Evolutionary conservation across 1,140 invertebrate species (phyloP).

Genomic region (Panulirus ornatus): DNA sequence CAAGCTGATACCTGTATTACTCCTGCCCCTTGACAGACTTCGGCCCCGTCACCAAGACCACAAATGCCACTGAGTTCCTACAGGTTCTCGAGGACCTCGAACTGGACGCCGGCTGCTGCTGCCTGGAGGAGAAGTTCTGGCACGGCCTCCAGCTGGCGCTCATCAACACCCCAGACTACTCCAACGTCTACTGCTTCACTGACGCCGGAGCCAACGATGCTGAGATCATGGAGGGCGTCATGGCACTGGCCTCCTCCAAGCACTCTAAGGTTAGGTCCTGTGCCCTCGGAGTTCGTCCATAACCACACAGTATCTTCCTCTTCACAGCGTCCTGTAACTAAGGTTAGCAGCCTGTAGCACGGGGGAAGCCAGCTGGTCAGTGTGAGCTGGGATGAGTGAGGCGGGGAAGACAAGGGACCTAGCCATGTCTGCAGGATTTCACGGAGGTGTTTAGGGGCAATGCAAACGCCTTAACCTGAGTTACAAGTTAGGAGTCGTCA

Average conservation of each 20-base stretch:
- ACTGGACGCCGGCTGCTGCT: conserved; percentile 25
- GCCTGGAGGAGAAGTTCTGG: conserved; percentile 63
- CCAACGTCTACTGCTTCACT: conserved; percentile 58
- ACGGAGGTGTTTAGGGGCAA: too few species aligned
- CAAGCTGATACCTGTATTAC: too few species aligned
- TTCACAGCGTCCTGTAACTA: neutral
- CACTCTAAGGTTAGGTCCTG: conserved; percentile 20
- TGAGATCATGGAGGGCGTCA: conserved; percentile 50
- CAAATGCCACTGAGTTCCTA: conserved; percentile 36
- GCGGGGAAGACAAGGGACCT: too few species aligned
- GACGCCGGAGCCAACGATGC: conserved; percentile 57
- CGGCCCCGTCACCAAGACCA: conserved; percentile 47
- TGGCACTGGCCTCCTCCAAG: conserved; percentile 46
- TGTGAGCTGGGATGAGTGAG: too few species aligned
- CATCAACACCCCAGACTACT: conserved; percentile 55
- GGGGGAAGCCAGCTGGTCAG: too few species aligned
- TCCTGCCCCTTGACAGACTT: neutral
- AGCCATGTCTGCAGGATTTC: too few species aligned
- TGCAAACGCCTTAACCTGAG: too few species aligned
- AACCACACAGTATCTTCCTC: neutral
- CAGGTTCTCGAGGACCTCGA: conserved; percentile 8
- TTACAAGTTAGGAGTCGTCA: too few species aligned
- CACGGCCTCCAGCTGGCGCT: conserved; percentile 48
- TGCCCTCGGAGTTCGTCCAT: neutral
- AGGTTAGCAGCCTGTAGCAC: too few species aligned